Conservation (phyloP, 1,140 invertebrate genomes). For the Sycophila sp. region DNA sequence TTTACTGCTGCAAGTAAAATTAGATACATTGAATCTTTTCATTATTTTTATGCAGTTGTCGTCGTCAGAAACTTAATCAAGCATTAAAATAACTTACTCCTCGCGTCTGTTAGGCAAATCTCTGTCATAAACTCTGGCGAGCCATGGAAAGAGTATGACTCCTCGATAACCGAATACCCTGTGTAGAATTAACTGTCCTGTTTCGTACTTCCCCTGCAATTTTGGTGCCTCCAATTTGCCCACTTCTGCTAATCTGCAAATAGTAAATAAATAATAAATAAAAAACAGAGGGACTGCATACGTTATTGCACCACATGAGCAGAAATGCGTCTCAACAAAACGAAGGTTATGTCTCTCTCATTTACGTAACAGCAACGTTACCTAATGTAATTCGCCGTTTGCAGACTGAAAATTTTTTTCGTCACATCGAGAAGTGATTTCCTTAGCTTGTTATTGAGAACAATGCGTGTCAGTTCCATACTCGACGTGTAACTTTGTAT, state of each 20-base stretch:
- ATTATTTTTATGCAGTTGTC: not conserved
- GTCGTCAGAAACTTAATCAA: not conserved
- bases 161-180: conserved; percentile 95
- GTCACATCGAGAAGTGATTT: conserved; percentile 49
- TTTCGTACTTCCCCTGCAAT: conserved; percentile 90
- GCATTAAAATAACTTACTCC: conserved; percentile 52
- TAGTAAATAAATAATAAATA: no score
- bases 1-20: conserved; percentile 51
- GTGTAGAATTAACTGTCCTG: conserved; percentile 94
- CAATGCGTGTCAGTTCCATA: conserved; percentile 54
- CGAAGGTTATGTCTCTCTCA: conserved; percentile 31
- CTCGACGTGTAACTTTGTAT: conserved; percentile 17
- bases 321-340: not conserved
- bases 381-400: conserved; percentile 56
- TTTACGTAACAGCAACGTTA: conserved; percentile 44
- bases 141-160: conserved; percentile 95
- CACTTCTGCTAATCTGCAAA: conserved; percentile 78
- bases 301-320: not conserved
- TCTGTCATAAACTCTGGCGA: conserved; percentile 92
- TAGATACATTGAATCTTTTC: not conserved
- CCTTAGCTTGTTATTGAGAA: conserved; percentile 42
- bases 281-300: no score
- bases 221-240: conserved; percentile 85
- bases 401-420: conserved; percentile 44
- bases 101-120: conserved; percentile 75